Evolutionary conservation across 2,888 invertebrate species (phyloP), one percentile per base, ranked within the genome.

Genomic region (Baronia brevicornis): DNA sequence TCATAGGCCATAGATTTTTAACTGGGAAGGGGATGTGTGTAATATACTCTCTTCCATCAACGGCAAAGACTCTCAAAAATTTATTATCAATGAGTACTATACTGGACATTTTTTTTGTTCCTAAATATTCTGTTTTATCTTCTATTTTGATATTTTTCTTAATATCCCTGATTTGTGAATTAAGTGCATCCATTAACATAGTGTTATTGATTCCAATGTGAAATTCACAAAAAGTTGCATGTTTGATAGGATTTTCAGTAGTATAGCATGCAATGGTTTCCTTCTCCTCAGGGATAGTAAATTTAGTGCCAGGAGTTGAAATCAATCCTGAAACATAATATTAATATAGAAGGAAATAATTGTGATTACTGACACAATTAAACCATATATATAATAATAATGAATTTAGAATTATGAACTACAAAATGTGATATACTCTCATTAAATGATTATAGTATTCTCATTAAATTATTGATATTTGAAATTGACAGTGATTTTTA

Each of bases 21-120:
- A 96, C 91, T 85, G 93, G 87, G 54, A 90, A 90, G 1, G 95
- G 96, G 22, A 96, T 78, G 46, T 92, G 90, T 0, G 93, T 88
- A 5, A 92, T 86, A 54, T 91, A 96, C 60, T 96, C 94, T 64
- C 95, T 90, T 0, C 95, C 96, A 47, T 91, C 90, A 22, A 87
- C 86, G 1, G 92, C 90, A 50, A 91, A 96, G 1, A 93, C 92
- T 55, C 89, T 90, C 49, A 96, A 84, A 44, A 91, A 90, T 50
- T 90, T 90, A 14, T 87, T 86, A 69, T 96, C 95, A 28, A 93
- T 79, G 3, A 94, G 72, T 44, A 93, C 88, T 36, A 94, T 86
- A 9, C 91, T 89, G 10, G 89, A 87, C 60, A 91, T 85, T 1
- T 79, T 69, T 52, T 87, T 84, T 0, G 84, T 85, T 8, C 68